Conservation (phyloP, 1,140 invertebrate species). For the Trachelipus rathkii region DNA sequence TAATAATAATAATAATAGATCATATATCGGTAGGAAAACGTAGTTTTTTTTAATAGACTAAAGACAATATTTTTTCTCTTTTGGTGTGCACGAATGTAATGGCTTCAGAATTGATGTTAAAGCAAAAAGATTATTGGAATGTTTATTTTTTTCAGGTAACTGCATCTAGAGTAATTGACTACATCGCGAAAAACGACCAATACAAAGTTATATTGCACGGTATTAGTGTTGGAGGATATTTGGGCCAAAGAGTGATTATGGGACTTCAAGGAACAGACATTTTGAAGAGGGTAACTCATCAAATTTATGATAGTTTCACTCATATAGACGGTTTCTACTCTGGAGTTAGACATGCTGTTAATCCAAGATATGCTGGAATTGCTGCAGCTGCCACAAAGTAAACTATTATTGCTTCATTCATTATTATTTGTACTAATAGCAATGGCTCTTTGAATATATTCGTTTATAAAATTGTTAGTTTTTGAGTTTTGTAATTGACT, state of each 20-base stretch:
- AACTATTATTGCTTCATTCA: constrained; percentile 27
- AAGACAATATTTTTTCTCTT: no score
- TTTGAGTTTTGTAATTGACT: no score
- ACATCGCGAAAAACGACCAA: constrained; percentile 31
- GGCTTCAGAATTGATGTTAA: no score
- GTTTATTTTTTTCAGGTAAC: constrained; percentile 27
- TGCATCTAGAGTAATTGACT: constrained; percentile 37
- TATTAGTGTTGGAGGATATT: constrained; percentile 41
- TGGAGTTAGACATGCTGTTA: constrained; percentile 37
- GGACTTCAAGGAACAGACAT: constrained; percentile 29
- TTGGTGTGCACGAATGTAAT: no score
- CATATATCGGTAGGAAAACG: no score
- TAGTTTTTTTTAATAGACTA: no score
- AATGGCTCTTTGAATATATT: no score
- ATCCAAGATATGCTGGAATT: constrained; percentile 25
- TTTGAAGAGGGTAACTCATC: constrained; percentile 26
- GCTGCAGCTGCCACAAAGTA: constrained; percentile 34
- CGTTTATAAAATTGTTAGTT: no score
- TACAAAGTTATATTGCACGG: constrained; percentile 36
- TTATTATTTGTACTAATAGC: no score
- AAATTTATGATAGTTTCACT: constrained; percentile 42
- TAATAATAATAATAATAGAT: no score
- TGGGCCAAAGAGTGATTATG: constrained; percentile 35
- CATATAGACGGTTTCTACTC: constrained; percentile 28
- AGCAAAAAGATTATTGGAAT: no score